These are phyloP conservation scores for Mizuhopecten yessoensis DNA, from an alignment of 1,140 invertebrate species.

Conservation along the genomic window DNA sequence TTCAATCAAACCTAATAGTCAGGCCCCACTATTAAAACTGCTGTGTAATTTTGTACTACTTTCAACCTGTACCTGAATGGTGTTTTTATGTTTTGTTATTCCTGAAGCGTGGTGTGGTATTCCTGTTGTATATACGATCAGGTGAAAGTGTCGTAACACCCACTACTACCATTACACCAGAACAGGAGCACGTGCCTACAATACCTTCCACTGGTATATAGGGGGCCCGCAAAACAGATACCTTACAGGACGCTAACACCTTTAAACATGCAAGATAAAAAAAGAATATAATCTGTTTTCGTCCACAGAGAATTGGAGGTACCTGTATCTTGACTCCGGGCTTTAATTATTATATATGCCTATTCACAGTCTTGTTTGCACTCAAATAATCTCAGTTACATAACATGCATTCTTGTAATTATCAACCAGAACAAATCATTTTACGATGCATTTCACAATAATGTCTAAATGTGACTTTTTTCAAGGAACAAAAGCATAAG, in stretches of 20 bases:
- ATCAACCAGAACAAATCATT: background rate
- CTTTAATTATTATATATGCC: background rate
- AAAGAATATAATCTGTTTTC: background rate
- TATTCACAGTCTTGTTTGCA: background rate
- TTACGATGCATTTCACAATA: background rate
- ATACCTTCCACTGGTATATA: no score
- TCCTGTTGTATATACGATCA: background rate
- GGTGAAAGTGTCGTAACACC: conserved; percentile 30
- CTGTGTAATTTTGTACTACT: background rate
- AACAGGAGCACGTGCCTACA: no score
- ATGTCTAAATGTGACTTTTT: conserved; percentile 9
- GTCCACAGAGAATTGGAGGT: background rate
- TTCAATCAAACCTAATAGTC: background rate
- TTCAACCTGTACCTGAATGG: background rate
- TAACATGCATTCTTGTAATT: background rate
- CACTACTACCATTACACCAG: background rate
- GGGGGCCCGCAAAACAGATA: background rate
- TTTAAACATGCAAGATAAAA: conserved; percentile 26
- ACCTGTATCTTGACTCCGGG: background rate
- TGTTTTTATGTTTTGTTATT: background rate
- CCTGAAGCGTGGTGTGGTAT: background rate
- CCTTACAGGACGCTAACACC: background rate
- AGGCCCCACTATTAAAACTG: background rate
- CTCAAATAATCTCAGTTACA: background rate
- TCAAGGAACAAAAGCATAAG: background rate